A percentile compares a stretch with the other conserved stretches of the same genome.
phyloP scores from a whole-genome alignment of 1,140 invertebrate genomes.

The Psix sp. region DNA sequence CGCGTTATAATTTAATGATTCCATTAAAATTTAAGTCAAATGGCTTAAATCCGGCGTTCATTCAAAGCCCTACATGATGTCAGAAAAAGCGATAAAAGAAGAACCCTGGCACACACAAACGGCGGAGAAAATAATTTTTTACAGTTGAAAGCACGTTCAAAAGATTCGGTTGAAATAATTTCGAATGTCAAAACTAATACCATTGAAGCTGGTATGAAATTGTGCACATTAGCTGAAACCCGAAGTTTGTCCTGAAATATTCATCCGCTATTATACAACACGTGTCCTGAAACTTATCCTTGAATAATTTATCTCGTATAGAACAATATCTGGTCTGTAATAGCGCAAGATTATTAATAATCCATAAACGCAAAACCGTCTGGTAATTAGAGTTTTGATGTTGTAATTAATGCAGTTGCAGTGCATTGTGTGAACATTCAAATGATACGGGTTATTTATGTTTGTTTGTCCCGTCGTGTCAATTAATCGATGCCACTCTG shows the following conservation, averaged over 20 bases:
- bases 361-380: slow-evolving; percentile 35
- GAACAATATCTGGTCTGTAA: slow-evolving; percentile 41
- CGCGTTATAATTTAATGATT: no score
- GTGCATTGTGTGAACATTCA: slow-evolving; percentile 2
- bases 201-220: no score
- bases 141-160: not conserved
- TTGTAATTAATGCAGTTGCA: slow-evolving; percentile 34
- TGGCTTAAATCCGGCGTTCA: no score
- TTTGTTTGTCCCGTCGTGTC: slow-evolving; percentile 15
- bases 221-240: slow-evolving; percentile 21
- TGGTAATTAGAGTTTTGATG: slow-evolving; percentile 46
- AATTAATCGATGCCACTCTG: slow-evolving; percentile 34
- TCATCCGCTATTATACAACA: slow-evolving; percentile 49
- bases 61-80: no score
- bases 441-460: slow-evolving; percentile 27
- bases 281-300: slow-evolving; percentile 29
- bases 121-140: no score
- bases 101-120: no score
- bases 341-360: slow-evolving; percentile 49
- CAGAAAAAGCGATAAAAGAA: no score
- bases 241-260: slow-evolving; percentile 38
- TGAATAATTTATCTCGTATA: slow-evolving; percentile 35
- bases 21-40: no score
- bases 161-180: slow-evolving; percentile 25
- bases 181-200: slow-evolving; percentile 22